phyloP scores from a whole-genome alignment of 2,113 vertebrate species.

The Shinisaurus crocodilurus region DNA sequence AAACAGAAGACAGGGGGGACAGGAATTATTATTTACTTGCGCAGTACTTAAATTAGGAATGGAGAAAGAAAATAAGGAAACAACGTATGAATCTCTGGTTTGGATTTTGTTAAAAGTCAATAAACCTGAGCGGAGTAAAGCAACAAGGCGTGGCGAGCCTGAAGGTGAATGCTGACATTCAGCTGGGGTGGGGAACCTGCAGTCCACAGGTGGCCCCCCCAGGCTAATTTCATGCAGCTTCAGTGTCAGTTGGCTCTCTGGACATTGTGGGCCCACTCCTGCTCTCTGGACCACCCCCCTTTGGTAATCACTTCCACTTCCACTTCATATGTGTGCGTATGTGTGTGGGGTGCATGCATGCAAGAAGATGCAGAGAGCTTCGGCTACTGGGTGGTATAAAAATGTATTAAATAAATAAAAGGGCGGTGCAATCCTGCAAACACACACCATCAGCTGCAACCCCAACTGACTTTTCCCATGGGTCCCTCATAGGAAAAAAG shows the following conservation, averaged over 20 bases:
- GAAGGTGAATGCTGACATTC: neutral
- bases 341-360: no score
- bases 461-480: neutral
- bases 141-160: neutral
- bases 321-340: no score
- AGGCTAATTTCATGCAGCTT: no score
- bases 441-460: neutral
- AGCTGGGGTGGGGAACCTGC: neutral
- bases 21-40: neutral
- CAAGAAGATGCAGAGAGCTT: no score
- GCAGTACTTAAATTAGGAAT: neutral
- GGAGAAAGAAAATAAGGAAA: neutral
- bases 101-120: neutral
- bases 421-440: neutral
- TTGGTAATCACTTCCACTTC: no score
- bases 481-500: neutral
- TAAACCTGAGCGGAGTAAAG: neutral
- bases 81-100: neutral
- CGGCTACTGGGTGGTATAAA: no score
- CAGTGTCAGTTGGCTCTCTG: no score
- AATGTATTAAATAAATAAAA: no score
- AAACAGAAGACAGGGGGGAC: no score
- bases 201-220: no score
- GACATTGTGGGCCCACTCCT: no score
- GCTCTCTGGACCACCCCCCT: no score